These are phyloP conservation scores for Romanogobio albipinnatus DNA, from an alignment of 2,113 vertebrate genomes.

Conservation along the genomic window DNA sequence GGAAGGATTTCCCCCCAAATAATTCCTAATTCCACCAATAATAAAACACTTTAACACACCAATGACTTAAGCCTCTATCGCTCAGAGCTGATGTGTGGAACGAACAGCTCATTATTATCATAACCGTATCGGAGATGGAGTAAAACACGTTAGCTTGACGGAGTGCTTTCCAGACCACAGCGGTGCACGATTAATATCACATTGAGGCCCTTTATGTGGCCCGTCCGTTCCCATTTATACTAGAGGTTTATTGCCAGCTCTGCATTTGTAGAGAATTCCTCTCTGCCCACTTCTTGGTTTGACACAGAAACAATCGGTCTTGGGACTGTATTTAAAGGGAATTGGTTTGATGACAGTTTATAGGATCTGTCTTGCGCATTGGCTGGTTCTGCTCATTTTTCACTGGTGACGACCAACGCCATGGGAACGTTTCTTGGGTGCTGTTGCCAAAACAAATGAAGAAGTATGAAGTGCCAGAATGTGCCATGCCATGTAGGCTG, in stretches of 20 bases:
- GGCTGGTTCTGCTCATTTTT: slow-evolving; percentile 18
- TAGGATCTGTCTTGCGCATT: not conserved
- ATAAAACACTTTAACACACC: slow-evolving; percentile 40
- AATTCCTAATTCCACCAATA: slow-evolving; percentile 23
- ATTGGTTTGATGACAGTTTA: slow-evolving; percentile 4
- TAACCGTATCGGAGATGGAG: slow-evolving; percentile 43
- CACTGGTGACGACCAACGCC: not conserved
- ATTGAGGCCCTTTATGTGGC: slow-evolving; percentile 49
- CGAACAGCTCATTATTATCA: slow-evolving; percentile 46
- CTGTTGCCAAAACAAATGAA: slow-evolving; percentile 31
- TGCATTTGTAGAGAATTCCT: slow-evolving; percentile 49
- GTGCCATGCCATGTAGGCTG: not conserved
- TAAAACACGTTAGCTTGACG: slow-evolving; percentile 52
- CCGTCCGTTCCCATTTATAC: slow-evolving; percentile 45
- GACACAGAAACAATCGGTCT: slow-evolving; percentile 35
- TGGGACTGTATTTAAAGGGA: slow-evolving; percentile 28
- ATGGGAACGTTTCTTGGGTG: not conserved
- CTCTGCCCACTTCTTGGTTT: slow-evolving; percentile 14
- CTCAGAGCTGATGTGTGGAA: slow-evolving; percentile 36
- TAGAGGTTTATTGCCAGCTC: slow-evolving; percentile 47
- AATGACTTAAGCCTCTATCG: slow-evolving; percentile 26
- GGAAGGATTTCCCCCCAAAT: not conserved
- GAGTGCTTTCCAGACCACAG: slow-evolving; percentile 40
- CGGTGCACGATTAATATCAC: slow-evolving; percentile 40
- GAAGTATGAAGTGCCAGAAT: not conserved